Evolutionary conservation across 2,113 vertebrate species (phyloP).

Genomic region (Cyphomyrus discorhynchus): DNA sequence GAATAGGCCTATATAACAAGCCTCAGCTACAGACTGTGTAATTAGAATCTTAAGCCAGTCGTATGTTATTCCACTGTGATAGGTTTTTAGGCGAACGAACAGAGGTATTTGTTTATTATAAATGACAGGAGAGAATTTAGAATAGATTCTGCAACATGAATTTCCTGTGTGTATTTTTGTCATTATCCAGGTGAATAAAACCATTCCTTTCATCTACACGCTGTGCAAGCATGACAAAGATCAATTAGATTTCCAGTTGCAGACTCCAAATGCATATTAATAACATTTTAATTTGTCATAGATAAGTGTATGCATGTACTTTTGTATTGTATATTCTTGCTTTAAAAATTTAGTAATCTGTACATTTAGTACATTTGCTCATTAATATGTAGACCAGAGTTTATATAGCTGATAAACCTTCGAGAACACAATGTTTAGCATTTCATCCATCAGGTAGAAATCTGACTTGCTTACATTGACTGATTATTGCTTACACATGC

Average conservation of each 20-base stretch:
- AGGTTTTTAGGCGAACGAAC: neutral
- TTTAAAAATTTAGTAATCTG: neutral
- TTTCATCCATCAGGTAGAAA: neutral
- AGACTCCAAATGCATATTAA: neutral
- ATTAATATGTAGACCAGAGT: neutral
- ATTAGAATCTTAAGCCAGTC: neutral
- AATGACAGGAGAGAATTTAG: neutral
- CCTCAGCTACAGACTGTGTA: neutral
- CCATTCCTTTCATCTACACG: neutral
- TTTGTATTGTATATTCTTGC: neutral
- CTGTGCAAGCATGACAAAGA: neutral
- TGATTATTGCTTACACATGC: neutral
- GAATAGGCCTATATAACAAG: neutral
- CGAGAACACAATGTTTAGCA: neutral
- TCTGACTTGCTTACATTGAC: neutral
- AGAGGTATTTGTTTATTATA: neutral
- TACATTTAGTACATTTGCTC: neutral
- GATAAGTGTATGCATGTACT: neutral
- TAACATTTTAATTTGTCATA: neutral
- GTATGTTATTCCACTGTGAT: neutral
- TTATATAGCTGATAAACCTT: neutral
- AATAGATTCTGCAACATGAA: neutral
- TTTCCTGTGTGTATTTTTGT: neutral
- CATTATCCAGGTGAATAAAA: neutral
- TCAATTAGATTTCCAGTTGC: neutral